Base-by-base conservation (phyloP, 2,113 vertebrate species). In the Recurvirostra avosetta region DNA sequence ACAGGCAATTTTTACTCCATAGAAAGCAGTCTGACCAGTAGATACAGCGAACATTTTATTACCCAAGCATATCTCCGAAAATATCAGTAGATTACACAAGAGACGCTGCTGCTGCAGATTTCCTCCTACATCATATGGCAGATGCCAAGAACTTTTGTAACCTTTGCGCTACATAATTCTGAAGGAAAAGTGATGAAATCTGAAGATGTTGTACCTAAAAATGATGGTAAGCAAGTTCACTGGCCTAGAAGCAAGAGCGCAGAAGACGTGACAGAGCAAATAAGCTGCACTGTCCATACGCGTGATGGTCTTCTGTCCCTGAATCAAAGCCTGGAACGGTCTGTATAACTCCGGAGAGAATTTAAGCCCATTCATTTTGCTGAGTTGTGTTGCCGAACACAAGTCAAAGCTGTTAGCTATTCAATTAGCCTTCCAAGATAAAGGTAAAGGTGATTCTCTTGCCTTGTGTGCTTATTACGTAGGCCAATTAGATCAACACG, bases 131-230 rank as follows among this genome's bases (percentile, higher is more conserved):
- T 45, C 62, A 58, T 32, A 49, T 3, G 23, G 67, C 63, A 85
- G 67, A 94, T 6, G 55, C 78, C 88, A 93, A 90, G 70, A 85
- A 92, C 68, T 88, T 87, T 62, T 20, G 88, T 95, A 96, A 94
- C 83, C 94, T 94, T 95, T 79, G 80, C 43, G 70, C 92, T 92
- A 78, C 43, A 58, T 91, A 75, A 90, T 49, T 92, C 83, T 92
- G 56, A 80, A 91, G 40, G 45, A 40, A 34, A 82, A 87, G n/a
- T 58, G 79, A 80, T 23, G 74, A 90, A 93, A 83, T 38, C 36
- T 6, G 20, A 87, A 83, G 66, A 45, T 11, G 12, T 25, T 45
- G 36, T 50, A 63, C 36, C 14, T 63, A n/a, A 67, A 77, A 65
- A 53, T 41, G 71, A 63, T 5, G 12, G 40, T 7, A 52, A 88